A percentile compares a stretch with the other conserved stretches of the same genome.
Conservation (phyloP, 2,797 vertebrate genomes). For the Peromyscus melanophrys region DNA sequence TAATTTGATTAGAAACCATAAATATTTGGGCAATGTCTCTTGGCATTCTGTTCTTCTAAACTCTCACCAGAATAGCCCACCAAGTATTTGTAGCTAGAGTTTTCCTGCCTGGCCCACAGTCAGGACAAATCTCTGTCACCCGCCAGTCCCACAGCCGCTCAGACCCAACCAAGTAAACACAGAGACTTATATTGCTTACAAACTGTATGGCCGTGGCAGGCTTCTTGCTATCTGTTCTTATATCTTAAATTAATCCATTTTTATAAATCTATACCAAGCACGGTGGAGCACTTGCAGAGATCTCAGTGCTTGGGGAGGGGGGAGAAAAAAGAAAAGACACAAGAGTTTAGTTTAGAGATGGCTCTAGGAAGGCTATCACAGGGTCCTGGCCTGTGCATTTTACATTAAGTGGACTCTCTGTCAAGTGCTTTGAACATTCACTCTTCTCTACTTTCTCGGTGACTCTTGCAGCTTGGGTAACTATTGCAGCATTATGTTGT, state of each 20-base stretch:
- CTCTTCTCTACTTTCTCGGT: constrained; percentile 5
- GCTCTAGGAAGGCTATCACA: neutral
- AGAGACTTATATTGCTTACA: too few relatives aligned
- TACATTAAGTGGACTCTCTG: constrained; percentile 9
- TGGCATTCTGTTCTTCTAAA: neutral
- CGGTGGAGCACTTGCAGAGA: neutral
- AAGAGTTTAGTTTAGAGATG: constrained; percentile 18
- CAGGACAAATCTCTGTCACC: too few relatives aligned
- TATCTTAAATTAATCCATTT: too few relatives aligned
- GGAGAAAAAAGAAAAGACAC: neutral
- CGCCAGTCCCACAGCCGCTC: too few relatives aligned
- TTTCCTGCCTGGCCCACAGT: too few relatives aligned
- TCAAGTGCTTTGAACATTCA: constrained; percentile 42
- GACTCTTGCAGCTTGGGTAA: fast-evolving
- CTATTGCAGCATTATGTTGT: neutral
- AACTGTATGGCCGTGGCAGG: too few relatives aligned
- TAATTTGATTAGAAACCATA: neutral
- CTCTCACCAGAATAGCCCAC: neutral
- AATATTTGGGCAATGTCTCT: neutral
- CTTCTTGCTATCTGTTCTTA: too few relatives aligned
- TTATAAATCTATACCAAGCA: too few relatives aligned
- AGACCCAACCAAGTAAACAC: too few relatives aligned
- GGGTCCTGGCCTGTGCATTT: constrained; percentile 54
- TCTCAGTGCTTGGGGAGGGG: neutral
- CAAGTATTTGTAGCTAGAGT: neutral